phyloP scores from a whole-genome alignment of 2,797 vertebrate genomes.

The Antrozous pallidus region DNA sequence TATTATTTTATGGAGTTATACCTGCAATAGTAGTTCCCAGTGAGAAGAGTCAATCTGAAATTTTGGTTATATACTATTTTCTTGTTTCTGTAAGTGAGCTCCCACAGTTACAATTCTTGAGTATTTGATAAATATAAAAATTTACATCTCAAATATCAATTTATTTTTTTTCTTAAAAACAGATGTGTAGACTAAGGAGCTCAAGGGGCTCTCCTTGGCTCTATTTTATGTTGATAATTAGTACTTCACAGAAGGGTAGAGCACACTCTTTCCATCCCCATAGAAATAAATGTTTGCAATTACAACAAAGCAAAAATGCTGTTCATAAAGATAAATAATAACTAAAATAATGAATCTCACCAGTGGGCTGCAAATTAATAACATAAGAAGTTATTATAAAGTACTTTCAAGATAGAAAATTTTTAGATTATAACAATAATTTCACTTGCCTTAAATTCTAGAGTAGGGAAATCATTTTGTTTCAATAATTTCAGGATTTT shows the following conservation, averaged over 20 bases:
- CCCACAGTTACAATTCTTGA: neutral
- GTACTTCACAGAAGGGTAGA: neutral
- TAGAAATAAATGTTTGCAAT: neutral
- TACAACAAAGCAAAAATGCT: neutral
- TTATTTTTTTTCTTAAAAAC: neutral
- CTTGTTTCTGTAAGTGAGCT: neutral
- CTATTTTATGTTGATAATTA: neutral
- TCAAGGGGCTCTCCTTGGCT: neutral
- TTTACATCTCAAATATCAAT: neutral
- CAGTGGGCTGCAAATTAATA: neutral
- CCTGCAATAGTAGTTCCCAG: neutral
- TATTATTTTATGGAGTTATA: neutral
- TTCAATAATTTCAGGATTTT: slow-evolving; percentile 1
- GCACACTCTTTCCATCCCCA: neutral
- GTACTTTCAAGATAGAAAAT: neutral
- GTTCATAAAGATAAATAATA: neutral
- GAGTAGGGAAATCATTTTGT: neutral
- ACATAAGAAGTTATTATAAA: neutral
- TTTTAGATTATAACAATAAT: neutral
- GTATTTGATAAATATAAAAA: neutral
- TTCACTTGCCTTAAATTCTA: neutral
- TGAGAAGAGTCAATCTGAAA: neutral
- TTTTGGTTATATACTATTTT: neutral
- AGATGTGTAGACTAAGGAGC: neutral
- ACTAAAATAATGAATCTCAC: neutral